Conservation (phyloP, 2,888 invertebrate species). For the Lepidochrysops patricia region DNA sequence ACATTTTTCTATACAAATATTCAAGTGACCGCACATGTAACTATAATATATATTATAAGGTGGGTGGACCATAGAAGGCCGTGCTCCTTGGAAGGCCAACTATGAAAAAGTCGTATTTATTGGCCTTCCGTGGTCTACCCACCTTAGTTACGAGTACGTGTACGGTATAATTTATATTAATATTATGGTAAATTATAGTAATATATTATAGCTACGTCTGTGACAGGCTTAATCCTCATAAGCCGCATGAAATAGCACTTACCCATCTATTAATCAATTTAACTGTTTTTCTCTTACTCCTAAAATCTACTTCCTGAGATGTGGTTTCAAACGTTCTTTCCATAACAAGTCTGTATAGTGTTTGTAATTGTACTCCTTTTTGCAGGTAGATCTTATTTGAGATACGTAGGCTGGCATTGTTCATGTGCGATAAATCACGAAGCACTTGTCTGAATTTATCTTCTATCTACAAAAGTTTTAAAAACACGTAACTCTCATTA, state of each 20-base stretch:
- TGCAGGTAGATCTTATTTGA: neutral
- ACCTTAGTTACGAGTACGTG: too few species aligned
- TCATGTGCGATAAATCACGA: neutral
- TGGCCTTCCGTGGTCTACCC: too few species aligned
- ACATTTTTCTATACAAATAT: too few species aligned
- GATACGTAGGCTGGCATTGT: neutral
- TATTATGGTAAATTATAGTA: too few species aligned
- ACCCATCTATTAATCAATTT: neutral
- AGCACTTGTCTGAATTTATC: neutral
- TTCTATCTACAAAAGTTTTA: neutral
- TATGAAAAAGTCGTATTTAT: too few species aligned
- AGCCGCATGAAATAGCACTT: neutral
- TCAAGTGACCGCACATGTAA: too few species aligned
- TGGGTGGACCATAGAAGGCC: too few species aligned
- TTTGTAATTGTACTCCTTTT: neutral
- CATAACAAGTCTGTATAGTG: neutral
- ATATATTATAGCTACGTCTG: too few species aligned
- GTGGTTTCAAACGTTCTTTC: neutral
- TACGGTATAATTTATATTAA: too few species aligned
- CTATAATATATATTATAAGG: too few species aligned
- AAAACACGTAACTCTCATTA: neutral
- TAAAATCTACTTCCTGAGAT: neutral
- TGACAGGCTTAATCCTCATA: too few species aligned
- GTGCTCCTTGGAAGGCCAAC: too few species aligned
- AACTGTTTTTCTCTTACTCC: neutral